Conservation (phyloP, 2,888 invertebrate species). For the Apeira syringaria region DNA sequence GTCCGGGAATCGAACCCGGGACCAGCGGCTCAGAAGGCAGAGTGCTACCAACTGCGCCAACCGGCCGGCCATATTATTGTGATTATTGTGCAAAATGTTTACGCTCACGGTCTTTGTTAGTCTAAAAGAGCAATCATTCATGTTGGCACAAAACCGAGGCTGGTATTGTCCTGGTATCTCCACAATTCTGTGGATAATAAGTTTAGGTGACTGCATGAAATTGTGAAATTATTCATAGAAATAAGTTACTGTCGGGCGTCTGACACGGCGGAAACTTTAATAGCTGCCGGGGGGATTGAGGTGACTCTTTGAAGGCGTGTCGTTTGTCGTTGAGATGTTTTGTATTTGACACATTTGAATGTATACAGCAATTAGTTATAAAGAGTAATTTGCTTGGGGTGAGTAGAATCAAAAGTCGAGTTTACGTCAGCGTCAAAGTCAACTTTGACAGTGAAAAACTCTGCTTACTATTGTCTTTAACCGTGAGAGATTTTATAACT, state of each 20-base stretch:
- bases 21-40: no score
- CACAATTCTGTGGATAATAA: slow-evolving; percentile 48
- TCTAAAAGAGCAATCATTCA: slow-evolving; percentile 73
- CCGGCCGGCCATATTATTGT: no score
- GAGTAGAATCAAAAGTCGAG: no score
- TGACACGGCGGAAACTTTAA: slow-evolving; percentile 52
- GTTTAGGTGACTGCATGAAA: slow-evolving; percentile 55
- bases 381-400: no score
- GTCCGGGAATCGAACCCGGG: no score
- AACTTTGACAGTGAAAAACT: no score
- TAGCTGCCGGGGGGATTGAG: slow-evolving; percentile 46
- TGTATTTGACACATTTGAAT: no score
- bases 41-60: no score
- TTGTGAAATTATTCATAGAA: slow-evolving; percentile 58
- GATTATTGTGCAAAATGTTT: slow-evolving; percentile 66
- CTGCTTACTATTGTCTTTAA: no score
- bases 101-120: slow-evolving; percentile 66
- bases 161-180: slow-evolving; percentile 62
- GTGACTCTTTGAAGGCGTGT: slow-evolving; percentile 24
- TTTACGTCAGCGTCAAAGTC: no score
- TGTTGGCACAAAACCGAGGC: slow-evolving; percentile 67
- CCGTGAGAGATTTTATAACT: no score
- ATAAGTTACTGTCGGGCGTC: slow-evolving; percentile 58
- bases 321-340: not conserved
- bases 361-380: slow-evolving; percentile 26